These are phyloP conservation scores for Clistopyga incitator DNA, from an alignment of 2,888 invertebrate species.

Conservation along the genomic window DNA sequence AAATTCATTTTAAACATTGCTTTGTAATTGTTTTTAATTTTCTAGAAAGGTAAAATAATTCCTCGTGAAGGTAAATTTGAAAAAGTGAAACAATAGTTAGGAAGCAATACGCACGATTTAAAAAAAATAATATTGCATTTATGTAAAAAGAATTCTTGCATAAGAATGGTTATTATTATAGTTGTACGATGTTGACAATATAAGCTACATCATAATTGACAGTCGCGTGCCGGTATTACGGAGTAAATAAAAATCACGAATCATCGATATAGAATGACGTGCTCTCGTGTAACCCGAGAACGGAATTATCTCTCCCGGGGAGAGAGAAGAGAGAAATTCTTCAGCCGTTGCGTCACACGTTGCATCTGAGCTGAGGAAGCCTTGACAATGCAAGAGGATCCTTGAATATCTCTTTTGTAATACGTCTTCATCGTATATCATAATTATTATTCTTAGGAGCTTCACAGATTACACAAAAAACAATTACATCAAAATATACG, in stretches of 20 bases:
- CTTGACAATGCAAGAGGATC: slow-evolving; percentile 64
- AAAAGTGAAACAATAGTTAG: too few relatives aligned
- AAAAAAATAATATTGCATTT: slow-evolving; percentile 2
- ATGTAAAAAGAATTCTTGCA: slow-evolving; percentile 27
- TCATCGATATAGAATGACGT: slow-evolving; percentile 50
- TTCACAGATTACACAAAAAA: too few relatives aligned
- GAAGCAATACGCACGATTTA: not conserved
- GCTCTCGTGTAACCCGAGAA: slow-evolving; percentile 20
- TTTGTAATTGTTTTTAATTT: too few relatives aligned
- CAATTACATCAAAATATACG: too few relatives aligned
- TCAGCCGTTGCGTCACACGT: slow-evolving; percentile 51
- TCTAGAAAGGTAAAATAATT: too few relatives aligned
- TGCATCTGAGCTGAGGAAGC: slow-evolving; percentile 50
- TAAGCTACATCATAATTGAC: slow-evolving; percentile 22
- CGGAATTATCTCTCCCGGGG: not conserved
- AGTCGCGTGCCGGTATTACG: slow-evolving; percentile 52
- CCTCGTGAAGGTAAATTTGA: too few relatives aligned
- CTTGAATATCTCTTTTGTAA: slow-evolving; percentile 54
- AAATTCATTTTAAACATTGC: too few relatives aligned
- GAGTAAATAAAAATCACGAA: slow-evolving; percentile 43
- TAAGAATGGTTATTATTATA: not conserved
- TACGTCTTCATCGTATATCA: slow-evolving; percentile 16
- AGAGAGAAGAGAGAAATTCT: slow-evolving; percentile 60
- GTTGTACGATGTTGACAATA: not conserved
- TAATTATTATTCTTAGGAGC: not conserved